phyloP scores from a whole-genome alignment of 2,888 invertebrate genomes.

The Protodeltote pygarga region DNA sequence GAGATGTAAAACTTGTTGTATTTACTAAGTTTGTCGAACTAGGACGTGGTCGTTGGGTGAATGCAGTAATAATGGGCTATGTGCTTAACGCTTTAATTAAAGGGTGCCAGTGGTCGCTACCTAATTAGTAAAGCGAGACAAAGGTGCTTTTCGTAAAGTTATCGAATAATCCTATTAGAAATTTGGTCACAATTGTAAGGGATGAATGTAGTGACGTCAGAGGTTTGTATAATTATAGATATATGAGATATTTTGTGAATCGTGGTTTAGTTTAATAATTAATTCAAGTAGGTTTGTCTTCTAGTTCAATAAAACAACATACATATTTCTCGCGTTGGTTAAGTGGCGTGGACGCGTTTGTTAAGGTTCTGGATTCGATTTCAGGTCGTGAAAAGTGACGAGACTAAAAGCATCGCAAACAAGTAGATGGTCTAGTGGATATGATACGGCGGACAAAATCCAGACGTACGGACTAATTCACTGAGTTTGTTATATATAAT shows the following conservation, averaged over 20 bases:
- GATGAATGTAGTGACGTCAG: conserved; percentile 32
- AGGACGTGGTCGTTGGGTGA: conserved; percentile 3
- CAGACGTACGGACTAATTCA: too few relatives aligned
- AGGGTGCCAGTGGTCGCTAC: conserved; percentile 27
- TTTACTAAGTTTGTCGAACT: conserved; percentile 5
- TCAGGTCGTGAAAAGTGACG: too few relatives aligned
- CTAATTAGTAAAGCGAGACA: conserved; percentile 44
- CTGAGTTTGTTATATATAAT: too few relatives aligned
- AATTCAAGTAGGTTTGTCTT: not conserved
- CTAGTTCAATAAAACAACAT: too few relatives aligned
- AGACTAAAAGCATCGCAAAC: too few relatives aligned
- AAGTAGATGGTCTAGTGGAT: too few relatives aligned
- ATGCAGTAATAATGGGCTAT: conserved; percentile 37
- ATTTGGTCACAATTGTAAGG: conserved; percentile 32
- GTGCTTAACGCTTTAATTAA: conserved; percentile 44
- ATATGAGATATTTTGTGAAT: conserved; percentile 12
- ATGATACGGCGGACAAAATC: too few relatives aligned
- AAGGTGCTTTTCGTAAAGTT: conserved; percentile 38
- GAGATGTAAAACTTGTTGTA: not conserved
- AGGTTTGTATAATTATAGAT: conserved; percentile 22
- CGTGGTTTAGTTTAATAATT: conserved; percentile 14
- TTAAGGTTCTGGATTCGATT: too few relatives aligned
- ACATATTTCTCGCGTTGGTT: too few relatives aligned
- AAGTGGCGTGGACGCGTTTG: too few relatives aligned
- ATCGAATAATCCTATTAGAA: conserved; percentile 33